Percentiles rank a stretch among this genome's conserved stretches.
Evolutionary conservation across 2,888 invertebrate genomes (phyloP).

Genomic region (Metallyticus violacea): DNA sequence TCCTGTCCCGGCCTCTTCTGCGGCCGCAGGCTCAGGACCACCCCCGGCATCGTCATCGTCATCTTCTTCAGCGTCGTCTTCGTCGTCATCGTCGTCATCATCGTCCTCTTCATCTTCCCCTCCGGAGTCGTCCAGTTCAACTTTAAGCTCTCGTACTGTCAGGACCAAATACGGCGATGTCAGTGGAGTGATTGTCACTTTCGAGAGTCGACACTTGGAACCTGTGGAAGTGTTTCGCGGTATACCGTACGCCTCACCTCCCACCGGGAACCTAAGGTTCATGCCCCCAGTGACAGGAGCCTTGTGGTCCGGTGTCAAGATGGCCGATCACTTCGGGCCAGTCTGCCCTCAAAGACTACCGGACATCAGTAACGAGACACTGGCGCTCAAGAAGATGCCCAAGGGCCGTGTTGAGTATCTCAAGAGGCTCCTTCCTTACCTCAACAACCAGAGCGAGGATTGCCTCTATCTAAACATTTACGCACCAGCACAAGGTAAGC

Average conservation of each 20-base stretch:
- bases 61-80: neutral
- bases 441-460: conserved; percentile 93
- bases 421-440: conserved; percentile 79
- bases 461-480: conserved; percentile 96
- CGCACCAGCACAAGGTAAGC: conserved; percentile 86
- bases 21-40: neutral
- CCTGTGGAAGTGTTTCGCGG: conserved; percentile 92
- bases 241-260: conserved; percentile 92
- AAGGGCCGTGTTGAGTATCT: conserved; percentile 85
- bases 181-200: conserved; percentile 78
- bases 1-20: neutral
- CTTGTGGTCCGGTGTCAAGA: conserved; percentile 85
- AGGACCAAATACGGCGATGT: conserved; percentile 86
- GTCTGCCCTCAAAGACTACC: conserved; percentile 92
- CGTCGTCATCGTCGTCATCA: conserved; percentile 14
- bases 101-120: conserved; percentile 8
- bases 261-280: conserved; percentile 82
- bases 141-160: conserved; percentile 75
- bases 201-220: conserved; percentile 76
- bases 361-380: conserved; percentile 80
- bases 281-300: conserved; percentile 95
- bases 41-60: conserved; percentile 19
- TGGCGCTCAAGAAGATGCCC: conserved; percentile 80
- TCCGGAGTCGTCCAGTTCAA: conserved; percentile 29
- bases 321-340: conserved; percentile 82